These are phyloP conservation scores for Apis florea DNA, from an alignment of 1,140 invertebrate genomes.

Conservation along the genomic window DNA sequence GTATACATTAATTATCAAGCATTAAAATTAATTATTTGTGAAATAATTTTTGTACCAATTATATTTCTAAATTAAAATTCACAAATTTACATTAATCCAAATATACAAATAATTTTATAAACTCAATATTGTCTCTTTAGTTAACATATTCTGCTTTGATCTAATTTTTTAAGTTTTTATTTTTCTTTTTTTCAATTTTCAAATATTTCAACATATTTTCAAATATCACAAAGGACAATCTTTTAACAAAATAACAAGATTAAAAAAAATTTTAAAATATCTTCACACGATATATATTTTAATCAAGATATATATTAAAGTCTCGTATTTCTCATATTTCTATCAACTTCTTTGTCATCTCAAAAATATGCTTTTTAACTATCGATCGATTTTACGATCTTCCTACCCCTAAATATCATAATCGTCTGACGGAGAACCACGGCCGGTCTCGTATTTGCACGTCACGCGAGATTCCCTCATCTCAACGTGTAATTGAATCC, in stretches of 20 bases:
- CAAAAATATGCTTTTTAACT: not conserved
- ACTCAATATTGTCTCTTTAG: no score
- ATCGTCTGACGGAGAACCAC: not conserved
- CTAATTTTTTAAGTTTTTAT: no score
- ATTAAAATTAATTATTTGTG: no score
- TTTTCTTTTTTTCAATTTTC: no score
- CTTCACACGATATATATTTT: not conserved
- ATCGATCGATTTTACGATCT: not conserved
- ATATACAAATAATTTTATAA: no score
- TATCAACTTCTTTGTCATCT: not conserved
- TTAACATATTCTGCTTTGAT: no score
- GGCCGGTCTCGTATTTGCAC: not conserved
- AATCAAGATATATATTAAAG: not conserved
- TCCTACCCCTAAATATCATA: not conserved
- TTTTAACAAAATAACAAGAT: not conserved
- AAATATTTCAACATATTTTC: no score
- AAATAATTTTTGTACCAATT: no score
- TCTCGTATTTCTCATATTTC: not conserved
- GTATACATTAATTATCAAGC: no score
- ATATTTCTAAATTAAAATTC: no score
- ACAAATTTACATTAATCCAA: no score
- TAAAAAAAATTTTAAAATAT: not conserved
- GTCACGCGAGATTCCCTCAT: not conserved
- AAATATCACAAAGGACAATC: no score
- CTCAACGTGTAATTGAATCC: constrained; percentile 27